Base-by-base conservation (phyloP, 1,140 invertebrate species). In the Drosophila grimshawi region DNA sequence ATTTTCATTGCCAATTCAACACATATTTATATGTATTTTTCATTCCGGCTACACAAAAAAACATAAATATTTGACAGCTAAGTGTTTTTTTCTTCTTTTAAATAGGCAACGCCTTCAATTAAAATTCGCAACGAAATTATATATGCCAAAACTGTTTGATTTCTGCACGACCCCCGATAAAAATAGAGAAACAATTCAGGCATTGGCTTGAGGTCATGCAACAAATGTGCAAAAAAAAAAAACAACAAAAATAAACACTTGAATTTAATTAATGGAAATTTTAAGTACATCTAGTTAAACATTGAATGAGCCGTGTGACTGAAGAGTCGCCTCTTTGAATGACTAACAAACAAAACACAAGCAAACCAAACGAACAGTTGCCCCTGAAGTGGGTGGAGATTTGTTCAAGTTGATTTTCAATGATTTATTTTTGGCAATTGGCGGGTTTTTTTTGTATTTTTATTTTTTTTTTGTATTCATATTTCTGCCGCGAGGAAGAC, bases 361-460 rank as follows among this genome's bases (percentile, higher is more conserved):
- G 19, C 19, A 19, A 19, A 59, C 45, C 56, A 59, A 59, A 59
- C 39, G 56, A 41, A 32, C 41, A 8, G 37, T 11, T 45, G 29
- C 39, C 56, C 39, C 10, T 59, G 32, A 62, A 62, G 45, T 49
- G 59, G 59, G 59, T 62, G 59, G 59, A 62, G 59, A 62, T 62
- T 62, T 48, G 11, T 49, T 62, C 59, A 62, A 62, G 59, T 62
- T 62, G 59, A 35, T 62, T 62, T 62, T 27, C 32, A 37, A 62
- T 62, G 59, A 48, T 62, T 33, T 62, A 49, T 41, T 35, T 60
- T 60, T 67, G 43, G 35, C 45, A 51, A 59, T 59, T 35, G 19
- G 51, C 49, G 2, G 33, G 19, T 39, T 39, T 39, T 39, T 39
- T 29, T 8, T 29, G 19, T 39, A 29, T 39, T 39, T 39, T 29